These are phyloP conservation scores for Orthochromis malagaraziensis DNA, from an alignment of 2,113 vertebrate genomes.

Conservation along the genomic window DNA sequence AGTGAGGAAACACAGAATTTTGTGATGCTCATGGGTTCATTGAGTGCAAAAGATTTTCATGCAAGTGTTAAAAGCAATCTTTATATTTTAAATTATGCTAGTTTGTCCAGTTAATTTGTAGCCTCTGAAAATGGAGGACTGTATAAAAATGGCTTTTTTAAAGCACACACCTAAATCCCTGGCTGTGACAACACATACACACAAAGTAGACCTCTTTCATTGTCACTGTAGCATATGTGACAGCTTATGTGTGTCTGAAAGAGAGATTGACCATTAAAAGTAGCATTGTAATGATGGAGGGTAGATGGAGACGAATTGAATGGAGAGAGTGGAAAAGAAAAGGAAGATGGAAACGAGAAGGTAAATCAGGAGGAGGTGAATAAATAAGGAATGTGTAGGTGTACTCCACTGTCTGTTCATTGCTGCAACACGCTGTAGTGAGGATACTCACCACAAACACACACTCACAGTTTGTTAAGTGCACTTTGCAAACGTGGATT, in stretches of 20 bases:
- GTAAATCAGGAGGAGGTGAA: constrained; percentile 11
- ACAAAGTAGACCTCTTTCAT: background rate
- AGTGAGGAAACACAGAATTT: background rate
- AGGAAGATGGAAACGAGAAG: background rate
- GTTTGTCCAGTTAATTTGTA: background rate
- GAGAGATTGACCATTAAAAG: background rate
- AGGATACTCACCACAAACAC: constrained; percentile 8
- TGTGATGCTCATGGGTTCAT: background rate
- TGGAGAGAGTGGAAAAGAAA: background rate
- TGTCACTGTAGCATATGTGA: background rate
- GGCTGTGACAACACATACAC: background rate
- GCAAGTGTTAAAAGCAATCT: background rate
- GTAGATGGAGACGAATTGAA: background rate
- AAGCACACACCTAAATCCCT: background rate
- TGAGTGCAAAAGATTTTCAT: background rate
- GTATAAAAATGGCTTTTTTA: background rate
- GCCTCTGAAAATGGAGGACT: background rate
- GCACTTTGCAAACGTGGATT: constrained; percentile 25
- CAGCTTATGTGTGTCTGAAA: background rate
- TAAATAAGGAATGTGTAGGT: constrained; percentile 46
- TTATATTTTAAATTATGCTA: background rate
- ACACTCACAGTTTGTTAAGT: constrained; percentile 13
- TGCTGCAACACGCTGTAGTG: constrained; percentile 20
- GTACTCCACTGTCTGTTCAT: constrained; percentile 36
- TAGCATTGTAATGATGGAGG: background rate